These are phyloP conservation scores for Archilochus colubris DNA, from an alignment of 2,113 vertebrate species.

Conservation along the genomic window DNA sequence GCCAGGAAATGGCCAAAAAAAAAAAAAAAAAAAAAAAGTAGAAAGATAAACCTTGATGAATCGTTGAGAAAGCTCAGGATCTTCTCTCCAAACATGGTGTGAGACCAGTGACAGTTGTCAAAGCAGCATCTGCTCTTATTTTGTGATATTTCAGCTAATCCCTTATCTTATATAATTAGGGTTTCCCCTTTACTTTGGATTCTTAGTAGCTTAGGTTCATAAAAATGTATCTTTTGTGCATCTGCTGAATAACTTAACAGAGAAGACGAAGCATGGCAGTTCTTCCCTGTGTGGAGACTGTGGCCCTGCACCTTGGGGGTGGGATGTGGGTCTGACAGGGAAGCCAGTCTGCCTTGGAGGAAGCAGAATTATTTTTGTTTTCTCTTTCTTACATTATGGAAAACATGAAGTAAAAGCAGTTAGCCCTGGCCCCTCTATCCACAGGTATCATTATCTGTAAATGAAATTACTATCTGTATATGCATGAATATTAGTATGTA, in stretches of 20 bases:
- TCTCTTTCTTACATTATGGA: rapidly evolving
- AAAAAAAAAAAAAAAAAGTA: neutral
- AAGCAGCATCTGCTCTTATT: neutral
- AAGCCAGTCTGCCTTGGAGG: neutral
- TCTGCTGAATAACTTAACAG: neutral
- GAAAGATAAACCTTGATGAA: neutral
- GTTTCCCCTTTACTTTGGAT: neutral
- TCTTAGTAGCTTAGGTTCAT: neutral
- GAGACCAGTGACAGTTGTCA: neutral
- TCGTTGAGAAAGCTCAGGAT: neutral
- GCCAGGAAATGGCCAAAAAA: neutral
- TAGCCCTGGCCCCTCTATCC: neutral
- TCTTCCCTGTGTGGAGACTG: neutral
- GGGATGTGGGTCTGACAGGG: neutral
- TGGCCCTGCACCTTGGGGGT: neutral
- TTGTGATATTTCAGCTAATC: neutral
- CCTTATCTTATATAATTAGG: neutral
- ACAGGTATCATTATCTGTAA: neutral
- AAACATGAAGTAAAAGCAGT: neutral
- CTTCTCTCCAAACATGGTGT: neutral
- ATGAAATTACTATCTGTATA: neutral
- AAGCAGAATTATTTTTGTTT: neutral
- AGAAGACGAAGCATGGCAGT: neutral
- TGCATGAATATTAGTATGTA: neutral
- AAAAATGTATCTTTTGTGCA: neutral